Conservation (phyloP, 2,797 vertebrate species). For the Heteromormyrus szaboi region DNA sequence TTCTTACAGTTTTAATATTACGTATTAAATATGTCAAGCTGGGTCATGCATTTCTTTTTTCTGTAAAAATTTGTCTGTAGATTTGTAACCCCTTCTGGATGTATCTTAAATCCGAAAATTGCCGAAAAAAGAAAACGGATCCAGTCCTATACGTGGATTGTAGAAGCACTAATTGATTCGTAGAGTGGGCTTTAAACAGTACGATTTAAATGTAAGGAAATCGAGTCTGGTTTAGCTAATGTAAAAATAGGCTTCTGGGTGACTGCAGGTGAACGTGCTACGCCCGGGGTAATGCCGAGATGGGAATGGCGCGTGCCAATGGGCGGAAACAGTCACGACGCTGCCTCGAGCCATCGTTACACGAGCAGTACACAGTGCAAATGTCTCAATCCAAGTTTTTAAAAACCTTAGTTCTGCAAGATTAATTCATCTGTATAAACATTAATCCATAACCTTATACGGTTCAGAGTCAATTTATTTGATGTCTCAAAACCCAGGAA, state of each 20-base stretch:
- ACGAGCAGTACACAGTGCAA: not conserved
- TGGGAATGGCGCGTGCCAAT: not conserved
- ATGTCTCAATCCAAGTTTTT: not conserved
- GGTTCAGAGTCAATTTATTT: not conserved
- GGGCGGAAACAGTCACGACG: not conserved
- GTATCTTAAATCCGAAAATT: not conserved
- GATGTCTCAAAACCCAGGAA: not conserved
- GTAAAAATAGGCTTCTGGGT: not conserved
- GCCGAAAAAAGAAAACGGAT: not conserved
- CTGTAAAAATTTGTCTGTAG: not conserved
- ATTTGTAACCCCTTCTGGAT: not conserved
- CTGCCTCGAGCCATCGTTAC: not conserved
- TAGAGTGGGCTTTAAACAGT: not conserved
- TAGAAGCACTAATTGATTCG: not conserved
- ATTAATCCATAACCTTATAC: not conserved
- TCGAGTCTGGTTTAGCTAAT: not conserved
- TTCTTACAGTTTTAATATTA: not conserved
- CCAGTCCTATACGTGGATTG: not conserved
- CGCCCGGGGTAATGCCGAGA: not conserved
- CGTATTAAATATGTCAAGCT: not conserved
- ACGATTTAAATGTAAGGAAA: conserved; percentile 8
- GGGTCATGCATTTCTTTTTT: not conserved
- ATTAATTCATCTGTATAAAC: not conserved
- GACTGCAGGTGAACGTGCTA: not conserved
- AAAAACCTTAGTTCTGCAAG: not conserved